Base-by-base conservation (phyloP, 2,888 invertebrate genomes). In the Synergus itoensis region DNA sequence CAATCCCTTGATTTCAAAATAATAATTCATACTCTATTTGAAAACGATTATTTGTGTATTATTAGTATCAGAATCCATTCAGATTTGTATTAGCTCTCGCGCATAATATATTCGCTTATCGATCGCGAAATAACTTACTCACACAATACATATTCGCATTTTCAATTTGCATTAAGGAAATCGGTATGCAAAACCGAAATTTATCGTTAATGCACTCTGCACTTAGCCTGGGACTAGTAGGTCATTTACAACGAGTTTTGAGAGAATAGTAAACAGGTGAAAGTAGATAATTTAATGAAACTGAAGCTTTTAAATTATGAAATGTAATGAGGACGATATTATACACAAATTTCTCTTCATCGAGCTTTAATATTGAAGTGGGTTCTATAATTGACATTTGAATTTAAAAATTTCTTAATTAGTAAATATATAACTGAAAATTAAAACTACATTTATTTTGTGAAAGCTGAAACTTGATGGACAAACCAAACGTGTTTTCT, bases 201-300 rank as follows among this genome's bases (percentile, higher is more conserved):
- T 73, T 73, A 73, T 73, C 53, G 73, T 73, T 73, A 73, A 73
- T 53, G 73, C 28, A 36, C 48, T 73, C 53, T 73, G 73, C 73
- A 73, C 73, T 73, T 73, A 73, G 48, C 36, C 36, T 73, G 48
- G 14, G 28, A 36, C 53, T 12, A 28, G 69, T 45, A 48, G 69
- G 69, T 69, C 48, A 73, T 73, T 73, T 48, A 73, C 53, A 73
- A 40, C 36, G 53, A 73, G 36, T 73, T 73, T 48, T 53, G 53
- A 73, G 73, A 53, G 53, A 53, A 53, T 36, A 48, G 73, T 40
- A 73, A 73, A 73, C 73, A 53, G 53, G 53, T 53, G 73, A 28
- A 53, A 73, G 53, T 48, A 48, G 36, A 53, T 73, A 73, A 73
- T 73, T 73, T 73, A 73, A 53, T 73, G 53, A n/a, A 53, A 48